A percentile compares a stretch with the other conserved stretches of the same genome.
These are phyloP conservation scores for Epicampocera succincta DNA, from an alignment of 2,888 invertebrate species.

Conservation along the genomic window DNA sequence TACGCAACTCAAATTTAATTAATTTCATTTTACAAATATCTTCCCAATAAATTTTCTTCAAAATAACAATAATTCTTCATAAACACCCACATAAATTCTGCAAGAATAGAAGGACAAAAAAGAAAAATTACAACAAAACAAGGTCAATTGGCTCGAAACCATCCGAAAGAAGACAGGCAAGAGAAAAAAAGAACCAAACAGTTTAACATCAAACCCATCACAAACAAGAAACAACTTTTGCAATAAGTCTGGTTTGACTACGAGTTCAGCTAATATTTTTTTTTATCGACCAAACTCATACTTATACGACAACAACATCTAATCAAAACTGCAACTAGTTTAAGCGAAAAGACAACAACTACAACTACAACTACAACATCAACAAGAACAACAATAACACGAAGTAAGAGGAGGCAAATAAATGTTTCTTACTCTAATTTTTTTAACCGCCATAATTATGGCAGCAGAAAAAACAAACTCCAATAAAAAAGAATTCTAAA, in stretches of 20 bases:
- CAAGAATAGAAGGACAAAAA: constrained; percentile 26
- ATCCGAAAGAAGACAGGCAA: constrained; percentile 1
- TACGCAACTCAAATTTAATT: not conserved
- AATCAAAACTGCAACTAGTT: constrained; percentile 49
- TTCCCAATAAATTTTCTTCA: constrained; percentile 32
- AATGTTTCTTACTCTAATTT: constrained; percentile 62
- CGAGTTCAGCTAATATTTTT: constrained; percentile 7
- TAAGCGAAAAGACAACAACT: not conserved
- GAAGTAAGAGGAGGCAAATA: not conserved
- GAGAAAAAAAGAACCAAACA: not conserved
- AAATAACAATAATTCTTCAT: constrained; percentile 56
- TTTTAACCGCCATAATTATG: constrained; percentile 38
- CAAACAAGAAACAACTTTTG: constrained; percentile 24
- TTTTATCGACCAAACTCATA: not conserved
- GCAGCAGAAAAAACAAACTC: constrained; percentile 5
- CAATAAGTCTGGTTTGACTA: constrained; percentile 36
- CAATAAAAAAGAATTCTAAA: constrained; percentile 45
- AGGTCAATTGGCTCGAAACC: constrained; percentile 65
- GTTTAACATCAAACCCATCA: constrained; percentile 22
- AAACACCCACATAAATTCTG: constrained; percentile 68
- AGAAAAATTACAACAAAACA: constrained; percentile 60
- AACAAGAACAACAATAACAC: too few species aligned
- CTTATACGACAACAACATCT: constrained; percentile 2
- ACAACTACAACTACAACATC: not conserved
- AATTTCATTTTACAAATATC: constrained; percentile 16